Evolutionary conservation across 2,888 invertebrate genomes (phyloP).

Genomic region (Ophion slaviceki): DNA sequence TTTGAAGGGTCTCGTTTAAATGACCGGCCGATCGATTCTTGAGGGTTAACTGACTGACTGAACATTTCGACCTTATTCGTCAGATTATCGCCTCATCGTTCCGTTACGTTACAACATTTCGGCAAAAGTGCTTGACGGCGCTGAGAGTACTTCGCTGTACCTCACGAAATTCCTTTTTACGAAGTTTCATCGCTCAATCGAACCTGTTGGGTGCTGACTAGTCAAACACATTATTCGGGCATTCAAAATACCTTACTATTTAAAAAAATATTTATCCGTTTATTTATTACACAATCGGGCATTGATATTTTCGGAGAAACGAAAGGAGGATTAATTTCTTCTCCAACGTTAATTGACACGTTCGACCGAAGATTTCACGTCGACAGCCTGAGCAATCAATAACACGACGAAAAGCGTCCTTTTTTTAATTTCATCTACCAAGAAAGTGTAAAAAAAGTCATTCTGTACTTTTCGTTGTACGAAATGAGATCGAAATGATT

Average conservation of each 20-base stretch:
- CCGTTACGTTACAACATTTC: background rate
- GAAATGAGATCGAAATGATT: background rate
- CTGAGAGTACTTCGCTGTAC: background rate
- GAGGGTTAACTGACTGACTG: slow-evolving; percentile 7
- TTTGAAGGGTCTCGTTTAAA: background rate
- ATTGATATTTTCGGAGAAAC: background rate
- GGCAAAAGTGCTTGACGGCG: background rate
- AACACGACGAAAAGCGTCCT: background rate
- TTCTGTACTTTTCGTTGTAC: too few relatives aligned
- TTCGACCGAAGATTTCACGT: background rate
- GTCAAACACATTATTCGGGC: background rate
- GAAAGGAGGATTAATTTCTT: background rate
- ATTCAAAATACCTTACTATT: background rate
- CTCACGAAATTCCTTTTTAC: background rate
- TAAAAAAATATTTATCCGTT: background rate
- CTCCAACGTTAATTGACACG: background rate
- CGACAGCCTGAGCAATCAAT: background rate
- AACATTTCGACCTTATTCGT: slow-evolving; percentile 11
- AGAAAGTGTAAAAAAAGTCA: too few relatives aligned
- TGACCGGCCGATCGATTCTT: background rate
- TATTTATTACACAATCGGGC: background rate
- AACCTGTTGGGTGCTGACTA: background rate
- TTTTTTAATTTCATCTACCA: too few relatives aligned
- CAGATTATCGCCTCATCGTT: slow-evolving; percentile 8
- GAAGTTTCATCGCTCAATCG: background rate